A percentile compares a stretch with the other conserved stretches of the same genome.
Evolutionary conservation across 2,797 vertebrate species (phyloP).

Genomic region (Epinephelus coioides): DNA sequence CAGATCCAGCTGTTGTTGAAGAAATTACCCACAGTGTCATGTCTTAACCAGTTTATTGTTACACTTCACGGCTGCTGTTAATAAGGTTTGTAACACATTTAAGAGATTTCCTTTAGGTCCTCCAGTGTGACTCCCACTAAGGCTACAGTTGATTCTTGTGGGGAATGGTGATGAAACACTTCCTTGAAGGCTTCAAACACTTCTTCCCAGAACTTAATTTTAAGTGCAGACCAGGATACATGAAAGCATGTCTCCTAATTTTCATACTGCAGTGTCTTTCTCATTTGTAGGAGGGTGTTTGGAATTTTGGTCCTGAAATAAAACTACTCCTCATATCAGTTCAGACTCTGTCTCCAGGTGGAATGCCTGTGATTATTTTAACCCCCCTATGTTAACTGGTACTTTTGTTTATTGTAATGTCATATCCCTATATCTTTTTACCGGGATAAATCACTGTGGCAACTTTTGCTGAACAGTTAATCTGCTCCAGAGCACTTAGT

Average conservation of each 20-base stretch:
- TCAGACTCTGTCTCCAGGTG: neutral
- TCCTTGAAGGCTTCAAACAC: neutral
- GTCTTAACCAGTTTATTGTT: slow-evolving; percentile 3
- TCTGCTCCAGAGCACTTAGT: too few species aligned
- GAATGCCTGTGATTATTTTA: neutral
- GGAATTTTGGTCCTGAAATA: neutral
- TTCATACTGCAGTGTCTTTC: neutral
- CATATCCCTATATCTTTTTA: too few species aligned
- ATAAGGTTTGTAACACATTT: slow-evolving; percentile 16
- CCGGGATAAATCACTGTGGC: too few species aligned
- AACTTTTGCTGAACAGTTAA: too few species aligned
- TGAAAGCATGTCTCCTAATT: neutral
- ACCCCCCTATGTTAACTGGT: too few species aligned
- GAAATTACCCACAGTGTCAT: neutral
- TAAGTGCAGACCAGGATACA: neutral
- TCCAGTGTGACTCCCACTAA: neutral
- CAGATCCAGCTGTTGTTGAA: too few species aligned
- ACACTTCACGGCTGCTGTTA: slow-evolving; percentile 1
- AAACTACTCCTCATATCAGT: too few species aligned
- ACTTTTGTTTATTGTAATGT: too few species aligned
- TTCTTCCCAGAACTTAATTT: neutral
- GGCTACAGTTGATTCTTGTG: neutral
- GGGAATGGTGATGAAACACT: slow-evolving; percentile 24
- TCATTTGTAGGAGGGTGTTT: neutral
- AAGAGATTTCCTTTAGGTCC: neutral